These are phyloP conservation scores for Heliopora coerulea DNA, from an alignment of 92 coral and sea anemone genomes.

Conservation along the genomic window DNA sequence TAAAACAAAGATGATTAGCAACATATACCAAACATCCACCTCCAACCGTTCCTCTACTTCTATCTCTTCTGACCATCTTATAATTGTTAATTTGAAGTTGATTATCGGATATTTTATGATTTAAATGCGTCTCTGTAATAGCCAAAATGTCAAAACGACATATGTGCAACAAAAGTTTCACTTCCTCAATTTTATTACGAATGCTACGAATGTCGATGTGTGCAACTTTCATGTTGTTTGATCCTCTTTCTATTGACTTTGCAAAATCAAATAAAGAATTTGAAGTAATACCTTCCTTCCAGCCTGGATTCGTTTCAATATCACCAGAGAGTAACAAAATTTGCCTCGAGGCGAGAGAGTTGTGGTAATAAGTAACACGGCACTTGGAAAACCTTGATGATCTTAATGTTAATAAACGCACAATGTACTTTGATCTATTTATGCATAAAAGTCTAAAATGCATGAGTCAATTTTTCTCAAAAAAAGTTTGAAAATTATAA, in stretches of 20 bases:
- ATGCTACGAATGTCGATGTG: slow-evolving; percentile 43
- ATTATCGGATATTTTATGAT: slow-evolving; percentile 44
- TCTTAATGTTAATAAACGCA: slow-evolving; percentile 27
- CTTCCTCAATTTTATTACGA: slow-evolving; percentile 48
- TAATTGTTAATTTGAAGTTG: slow-evolving; percentile 45
- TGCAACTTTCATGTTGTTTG: slow-evolving; percentile 42
- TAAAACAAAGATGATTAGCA: slow-evolving; percentile 37
- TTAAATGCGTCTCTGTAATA: slow-evolving; percentile 46
- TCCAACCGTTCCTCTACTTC: slow-evolving; percentile 41
- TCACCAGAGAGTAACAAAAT: slow-evolving; percentile 27
- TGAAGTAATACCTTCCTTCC: slow-evolving; percentile 32
- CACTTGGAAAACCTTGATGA: slow-evolving; percentile 36
- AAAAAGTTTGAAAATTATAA: slow-evolving; percentile 1
- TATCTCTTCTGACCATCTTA: slow-evolving; percentile 49
- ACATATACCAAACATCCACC: slow-evolving; percentile 49
- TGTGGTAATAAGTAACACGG: slow-evolving; percentile 34
- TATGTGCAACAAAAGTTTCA: slow-evolving; percentile 35
- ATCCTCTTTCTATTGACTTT: slow-evolving; percentile 29
- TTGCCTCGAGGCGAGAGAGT: slow-evolving; percentile 39
- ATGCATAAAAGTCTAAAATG: slow-evolving; percentile 11
- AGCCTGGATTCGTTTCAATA: no score
- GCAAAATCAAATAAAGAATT: slow-evolving; percentile 39
- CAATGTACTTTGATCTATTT: slow-evolving; percentile 23
- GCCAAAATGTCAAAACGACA: slow-evolving; percentile 46
- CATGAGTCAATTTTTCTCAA: slow-evolving; percentile 29